Conservation (phyloP, 2,888 invertebrate genomes). For the Pollenia labialis region DNA sequence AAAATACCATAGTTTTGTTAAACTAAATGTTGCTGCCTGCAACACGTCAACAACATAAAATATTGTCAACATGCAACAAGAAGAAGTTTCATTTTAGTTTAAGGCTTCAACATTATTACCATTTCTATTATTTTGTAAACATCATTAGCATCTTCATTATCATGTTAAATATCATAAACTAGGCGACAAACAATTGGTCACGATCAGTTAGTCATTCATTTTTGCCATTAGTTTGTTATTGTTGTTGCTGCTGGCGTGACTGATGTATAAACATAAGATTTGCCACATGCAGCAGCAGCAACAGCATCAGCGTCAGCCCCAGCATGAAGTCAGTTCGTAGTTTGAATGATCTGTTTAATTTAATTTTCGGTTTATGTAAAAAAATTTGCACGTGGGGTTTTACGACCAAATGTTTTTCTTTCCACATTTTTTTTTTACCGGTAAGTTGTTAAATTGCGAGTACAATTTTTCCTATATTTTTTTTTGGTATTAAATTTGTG, state of each 20-base stretch:
- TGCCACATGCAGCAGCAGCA: slow-evolving; percentile 56
- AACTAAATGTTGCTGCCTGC: slow-evolving; percentile 29
- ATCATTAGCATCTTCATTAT: slow-evolving; percentile 20
- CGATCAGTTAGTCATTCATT: slow-evolving; percentile 73
- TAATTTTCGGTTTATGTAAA: slow-evolving; percentile 50
- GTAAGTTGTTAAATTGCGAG: slow-evolving; percentile 45
- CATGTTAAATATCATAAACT: slow-evolving; percentile 43
- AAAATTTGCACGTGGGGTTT: slow-evolving; percentile 68
- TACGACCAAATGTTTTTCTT: slow-evolving; percentile 40
- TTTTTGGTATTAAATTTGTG: not conserved
- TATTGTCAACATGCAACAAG: slow-evolving; percentile 48
- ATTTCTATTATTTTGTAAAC: not conserved
- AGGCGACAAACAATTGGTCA: slow-evolving; percentile 72
- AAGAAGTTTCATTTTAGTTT: slow-evolving; percentile 9
- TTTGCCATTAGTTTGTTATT: slow-evolving; percentile 31
- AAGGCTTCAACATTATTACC: not conserved
- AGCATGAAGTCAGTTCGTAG: slow-evolving; percentile 50
- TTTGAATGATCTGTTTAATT: slow-evolving; percentile 67
- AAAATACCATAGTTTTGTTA: not conserved
- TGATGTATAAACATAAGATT: slow-evolving; percentile 63
- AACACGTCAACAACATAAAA: slow-evolving; percentile 48
- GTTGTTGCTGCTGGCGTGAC: slow-evolving; percentile 65
- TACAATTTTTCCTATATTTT: not conserved
- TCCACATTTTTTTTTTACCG: slow-evolving; percentile 6
- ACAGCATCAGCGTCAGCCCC: slow-evolving; percentile 15